A percentile compares a stretch with the other conserved stretches of the same genome.
phyloP scores from a whole-genome alignment of 2,113 vertebrate species.

The Sclerurus mexicanus region DNA sequence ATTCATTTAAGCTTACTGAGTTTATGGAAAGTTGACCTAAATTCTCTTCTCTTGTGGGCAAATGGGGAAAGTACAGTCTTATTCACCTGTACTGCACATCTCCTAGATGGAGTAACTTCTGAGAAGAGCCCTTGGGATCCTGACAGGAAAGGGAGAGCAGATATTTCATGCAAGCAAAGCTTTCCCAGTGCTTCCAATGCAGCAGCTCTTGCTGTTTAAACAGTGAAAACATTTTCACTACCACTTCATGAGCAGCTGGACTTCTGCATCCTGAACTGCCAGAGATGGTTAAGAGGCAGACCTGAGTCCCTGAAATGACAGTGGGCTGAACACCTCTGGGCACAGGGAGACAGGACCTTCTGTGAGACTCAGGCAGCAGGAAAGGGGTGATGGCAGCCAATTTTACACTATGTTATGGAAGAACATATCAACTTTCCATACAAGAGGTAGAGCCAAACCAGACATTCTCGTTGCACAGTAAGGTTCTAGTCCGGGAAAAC shows the following conservation, averaged over 20 bases:
- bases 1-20: background rate
- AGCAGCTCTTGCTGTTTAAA: background rate
- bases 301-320: fast-evolving
- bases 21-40: background rate
- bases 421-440: background rate
- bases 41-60: background rate
- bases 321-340: background rate
- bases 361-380: fast-evolving
- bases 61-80: background rate
- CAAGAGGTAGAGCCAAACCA: background rate
- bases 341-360: background rate
- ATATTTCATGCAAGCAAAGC: background rate
- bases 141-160: background rate
- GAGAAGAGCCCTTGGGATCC: background rate
- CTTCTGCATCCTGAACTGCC: background rate
- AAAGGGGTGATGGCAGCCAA: background rate
- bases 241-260: background rate
- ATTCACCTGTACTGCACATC: background rate
- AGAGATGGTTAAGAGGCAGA: background rate
- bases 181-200: background rate
- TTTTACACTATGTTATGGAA: background rate
- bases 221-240: background rate
- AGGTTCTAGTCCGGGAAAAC: background rate
- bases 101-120: background rate
- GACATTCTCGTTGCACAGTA: background rate